phyloP scores from a whole-genome alignment of 2,888 invertebrate genomes.

The Heteromurus nitidus region DNA sequence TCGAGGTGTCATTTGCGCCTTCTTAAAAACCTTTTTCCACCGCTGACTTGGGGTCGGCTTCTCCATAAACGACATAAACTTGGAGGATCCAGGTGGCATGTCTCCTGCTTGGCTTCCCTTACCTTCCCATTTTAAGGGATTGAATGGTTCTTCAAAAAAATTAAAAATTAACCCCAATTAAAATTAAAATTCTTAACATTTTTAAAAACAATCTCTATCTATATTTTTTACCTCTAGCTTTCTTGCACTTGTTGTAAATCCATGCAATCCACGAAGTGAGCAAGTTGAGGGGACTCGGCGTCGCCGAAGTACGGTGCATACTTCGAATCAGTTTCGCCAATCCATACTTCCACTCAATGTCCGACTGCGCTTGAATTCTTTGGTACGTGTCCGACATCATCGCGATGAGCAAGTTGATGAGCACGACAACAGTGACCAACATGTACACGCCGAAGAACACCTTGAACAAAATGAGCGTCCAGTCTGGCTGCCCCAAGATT shows the following conservation, averaged over 20 bases:
- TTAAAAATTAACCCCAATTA: too few relatives aligned
- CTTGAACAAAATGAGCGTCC: conserved; percentile 92
- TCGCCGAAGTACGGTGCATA: conserved; percentile 98
- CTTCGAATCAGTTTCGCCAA: conserved; percentile 97
- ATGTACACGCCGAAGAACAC: conserved; percentile 97
- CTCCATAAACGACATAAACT: conserved; percentile 55
- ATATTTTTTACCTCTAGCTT: conserved; percentile 74
- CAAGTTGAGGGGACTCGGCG: conserved; percentile 97
- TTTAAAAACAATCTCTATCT: too few relatives aligned
- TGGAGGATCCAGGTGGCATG: conserved; percentile 31
- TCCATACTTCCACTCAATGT: conserved; percentile 99
- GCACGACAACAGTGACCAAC: conserved; percentile 98
- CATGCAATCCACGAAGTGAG: conserved; percentile 95
- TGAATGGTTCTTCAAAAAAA: conserved; percentile 69
- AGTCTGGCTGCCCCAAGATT: conserved; percentile 75
- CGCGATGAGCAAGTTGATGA: conserved; percentile 99
- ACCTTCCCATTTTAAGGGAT: conserved; percentile 71
- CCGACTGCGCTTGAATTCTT: conserved; percentile 98
- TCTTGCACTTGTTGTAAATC: conserved; percentile 85
- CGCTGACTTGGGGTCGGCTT: conserved; percentile 69
- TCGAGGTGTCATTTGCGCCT: conserved; percentile 66
- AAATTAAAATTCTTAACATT: too few relatives aligned
- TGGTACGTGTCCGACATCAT: conserved; percentile 99
- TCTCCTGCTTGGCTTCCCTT: conserved; percentile 62
- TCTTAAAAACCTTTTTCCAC: conserved; percentile 71